Percentiles rank a stretch among this genome's conserved stretches.
phyloP scores from a whole-genome alignment of 2,113 vertebrate genomes.

The Chaetura pelagica region DNA sequence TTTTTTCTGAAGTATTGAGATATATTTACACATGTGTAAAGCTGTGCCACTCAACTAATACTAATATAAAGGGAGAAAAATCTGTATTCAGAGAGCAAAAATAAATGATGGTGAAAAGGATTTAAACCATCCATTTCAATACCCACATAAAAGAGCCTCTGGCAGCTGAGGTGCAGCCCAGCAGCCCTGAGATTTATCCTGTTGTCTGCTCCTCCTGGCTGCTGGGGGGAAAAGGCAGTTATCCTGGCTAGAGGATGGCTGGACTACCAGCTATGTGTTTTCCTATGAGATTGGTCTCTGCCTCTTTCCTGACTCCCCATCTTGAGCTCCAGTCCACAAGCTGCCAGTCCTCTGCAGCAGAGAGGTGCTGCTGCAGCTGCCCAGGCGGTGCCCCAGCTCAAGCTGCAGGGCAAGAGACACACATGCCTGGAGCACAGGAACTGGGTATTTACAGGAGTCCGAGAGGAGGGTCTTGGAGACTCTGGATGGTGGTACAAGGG shows the following conservation, averaged over 20 bases:
- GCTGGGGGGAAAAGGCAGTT: neutral
- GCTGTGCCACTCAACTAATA: neutral
- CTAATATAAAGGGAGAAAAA: neutral
- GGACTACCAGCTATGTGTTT: neutral
- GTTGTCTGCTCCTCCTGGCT: neutral
- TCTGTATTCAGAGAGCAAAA: neutral
- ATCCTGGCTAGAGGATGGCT: neutral
- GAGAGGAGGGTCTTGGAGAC: neutral
- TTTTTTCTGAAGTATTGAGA: neutral
- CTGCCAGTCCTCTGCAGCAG: neutral
- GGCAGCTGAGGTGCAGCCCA: neutral
- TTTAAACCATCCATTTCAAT: neutral
- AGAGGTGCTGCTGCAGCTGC: neutral
- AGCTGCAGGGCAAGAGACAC: neutral
- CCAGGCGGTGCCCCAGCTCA: no score
- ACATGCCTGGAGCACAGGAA: rapidly evolving
- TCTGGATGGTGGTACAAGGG: rapidly evolving
- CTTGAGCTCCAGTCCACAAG: neutral
- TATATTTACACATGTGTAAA: neutral
- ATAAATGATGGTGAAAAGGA: neutral
- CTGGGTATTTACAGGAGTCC: neutral
- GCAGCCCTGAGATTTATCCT: neutral
- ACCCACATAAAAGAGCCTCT: neutral
- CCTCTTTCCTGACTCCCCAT: neutral
- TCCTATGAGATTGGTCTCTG: neutral